Percentiles rank a stretch among this genome's conserved stretches.
Evolutionary conservation across 1,140 invertebrate genomes (phyloP).

Genomic region (Harpegnathos saltator): DNA sequence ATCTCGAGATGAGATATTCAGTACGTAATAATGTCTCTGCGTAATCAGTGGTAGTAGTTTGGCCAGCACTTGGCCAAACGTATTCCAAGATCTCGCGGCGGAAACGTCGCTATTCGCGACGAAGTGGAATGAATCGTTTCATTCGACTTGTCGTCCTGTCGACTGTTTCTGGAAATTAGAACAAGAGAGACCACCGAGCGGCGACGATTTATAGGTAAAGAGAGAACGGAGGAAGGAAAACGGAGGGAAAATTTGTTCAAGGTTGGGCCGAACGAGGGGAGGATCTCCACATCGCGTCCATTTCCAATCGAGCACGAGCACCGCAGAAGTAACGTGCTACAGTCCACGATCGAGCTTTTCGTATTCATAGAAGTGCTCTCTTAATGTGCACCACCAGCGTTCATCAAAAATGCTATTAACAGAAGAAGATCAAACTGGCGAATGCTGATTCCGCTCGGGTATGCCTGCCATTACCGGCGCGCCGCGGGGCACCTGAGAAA

Average conservation of each 20-base stretch:
- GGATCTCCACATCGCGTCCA: background rate
- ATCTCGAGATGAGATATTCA: background rate
- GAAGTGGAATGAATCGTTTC: background rate
- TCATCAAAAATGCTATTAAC: slow-evolving; percentile 49
- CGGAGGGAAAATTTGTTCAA: background rate
- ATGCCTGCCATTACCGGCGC: too few species aligned
- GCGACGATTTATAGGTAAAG: slow-evolving; percentile 12
- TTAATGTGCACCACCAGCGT: slow-evolving; percentile 10
- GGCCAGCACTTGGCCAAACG: background rate
- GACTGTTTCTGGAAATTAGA: slow-evolving; percentile 9
- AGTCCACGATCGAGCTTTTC: slow-evolving; percentile 20
- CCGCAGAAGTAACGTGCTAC: background rate
- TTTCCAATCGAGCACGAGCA: slow-evolving; percentile 13
- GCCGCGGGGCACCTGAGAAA: background rate
- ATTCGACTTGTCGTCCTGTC: background rate
- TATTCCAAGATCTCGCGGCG: background rate
- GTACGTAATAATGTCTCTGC: too few species aligned
- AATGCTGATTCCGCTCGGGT: background rate
- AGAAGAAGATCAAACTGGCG: slow-evolving; percentile 30
- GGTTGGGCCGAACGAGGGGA: background rate
- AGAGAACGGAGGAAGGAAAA: background rate
- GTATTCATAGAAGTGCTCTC: slow-evolving; percentile 23
- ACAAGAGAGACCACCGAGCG: background rate
- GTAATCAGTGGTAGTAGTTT: background rate
- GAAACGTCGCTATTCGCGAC: slow-evolving; percentile 1